These are phyloP conservation scores for Anastrepha ludens DNA, from an alignment of 1,140 invertebrate species.

Conservation along the genomic window DNA sequence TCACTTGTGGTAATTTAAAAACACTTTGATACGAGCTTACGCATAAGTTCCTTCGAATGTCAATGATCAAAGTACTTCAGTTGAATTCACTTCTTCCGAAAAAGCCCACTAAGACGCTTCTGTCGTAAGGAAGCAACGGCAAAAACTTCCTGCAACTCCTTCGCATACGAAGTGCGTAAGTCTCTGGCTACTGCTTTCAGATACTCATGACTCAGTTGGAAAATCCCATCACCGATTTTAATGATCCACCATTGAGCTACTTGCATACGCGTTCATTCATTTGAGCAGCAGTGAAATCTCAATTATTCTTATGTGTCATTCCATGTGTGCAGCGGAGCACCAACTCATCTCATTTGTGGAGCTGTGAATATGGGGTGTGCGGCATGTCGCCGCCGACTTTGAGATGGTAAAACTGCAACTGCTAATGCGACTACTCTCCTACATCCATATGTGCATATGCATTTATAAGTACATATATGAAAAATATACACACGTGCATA, in stretches of 20 bases:
- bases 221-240: constrained; percentile 25
- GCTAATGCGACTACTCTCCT: neutral
- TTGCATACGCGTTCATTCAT: constrained; percentile 6
- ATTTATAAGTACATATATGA: neutral
- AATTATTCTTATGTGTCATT: constrained; percentile 49
- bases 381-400: neutral
- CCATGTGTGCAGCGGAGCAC: constrained; percentile 27
- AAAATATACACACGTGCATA: no score
- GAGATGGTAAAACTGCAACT: neutral
- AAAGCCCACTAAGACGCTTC: neutral
- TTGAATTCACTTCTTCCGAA: neutral
- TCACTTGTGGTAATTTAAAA: neutral
- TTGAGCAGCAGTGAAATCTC: constrained; percentile 22
- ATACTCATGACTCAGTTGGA: constrained; percentile 43
- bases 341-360: constrained; percentile 7
- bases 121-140: neutral
- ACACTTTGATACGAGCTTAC: neutral
- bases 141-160: constrained; percentile 20
- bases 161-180: neutral
- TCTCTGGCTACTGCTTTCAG: neutral
- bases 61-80: neutral
- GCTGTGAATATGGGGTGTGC: neutral
- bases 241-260: neutral
- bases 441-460: neutral
- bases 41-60: neutral